Percentiles rank a stretch among this genome's conserved stretches.
phyloP scores from a whole-genome alignment of 2,113 vertebrate genomes.

The Colius striatus region DNA sequence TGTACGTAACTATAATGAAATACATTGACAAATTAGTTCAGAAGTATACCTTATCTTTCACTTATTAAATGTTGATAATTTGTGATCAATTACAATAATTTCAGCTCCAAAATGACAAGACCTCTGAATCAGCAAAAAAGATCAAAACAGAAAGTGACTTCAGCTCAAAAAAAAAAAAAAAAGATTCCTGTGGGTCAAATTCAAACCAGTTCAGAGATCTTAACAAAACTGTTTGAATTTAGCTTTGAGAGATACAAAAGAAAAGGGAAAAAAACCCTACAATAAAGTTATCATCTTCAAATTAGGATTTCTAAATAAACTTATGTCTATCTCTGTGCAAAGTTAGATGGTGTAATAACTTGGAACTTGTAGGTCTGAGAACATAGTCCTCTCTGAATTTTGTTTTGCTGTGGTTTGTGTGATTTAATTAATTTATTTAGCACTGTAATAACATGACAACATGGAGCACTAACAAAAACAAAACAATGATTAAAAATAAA shows the following conservation, averaged over 20 bases:
- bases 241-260: background rate
- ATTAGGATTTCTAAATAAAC: background rate
- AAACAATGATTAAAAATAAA: background rate
- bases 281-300: background rate
- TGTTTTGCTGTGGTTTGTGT: background rate
- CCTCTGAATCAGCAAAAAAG: background rate
- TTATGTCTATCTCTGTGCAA: background rate
- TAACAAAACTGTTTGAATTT: background rate
- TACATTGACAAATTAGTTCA: background rate
- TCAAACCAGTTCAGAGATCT: background rate
- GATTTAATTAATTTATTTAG: background rate
- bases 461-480: background rate
- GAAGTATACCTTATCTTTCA: background rate
- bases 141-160: background rate
- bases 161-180: background rate
- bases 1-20: background rate
- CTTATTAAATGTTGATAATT: background rate
- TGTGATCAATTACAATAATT: background rate
- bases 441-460: background rate
- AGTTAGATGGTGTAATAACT: background rate
- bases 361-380: background rate
- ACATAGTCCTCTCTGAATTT: background rate
- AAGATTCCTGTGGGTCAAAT: background rate
- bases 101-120: background rate
- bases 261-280: rapidly evolving